These are phyloP conservation scores for Lasioglossum calceatum DNA, from an alignment of 2,888 invertebrate genomes.

Conservation along the genomic window DNA sequence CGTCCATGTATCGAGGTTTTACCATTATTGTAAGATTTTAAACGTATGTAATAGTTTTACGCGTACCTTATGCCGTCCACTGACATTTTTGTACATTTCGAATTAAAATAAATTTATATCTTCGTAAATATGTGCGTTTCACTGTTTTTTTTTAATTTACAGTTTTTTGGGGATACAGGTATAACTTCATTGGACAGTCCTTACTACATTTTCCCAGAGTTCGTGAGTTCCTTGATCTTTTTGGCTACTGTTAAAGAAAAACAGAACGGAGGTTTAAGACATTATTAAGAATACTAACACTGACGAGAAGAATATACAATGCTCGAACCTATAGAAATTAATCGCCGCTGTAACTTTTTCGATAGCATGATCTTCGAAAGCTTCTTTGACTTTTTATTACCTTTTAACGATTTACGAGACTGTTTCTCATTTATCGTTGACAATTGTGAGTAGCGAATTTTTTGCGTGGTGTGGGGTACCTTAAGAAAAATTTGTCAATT, in stretches of 20 bases:
- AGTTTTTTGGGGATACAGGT: background rate
- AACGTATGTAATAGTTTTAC: slow-evolving; percentile 60
- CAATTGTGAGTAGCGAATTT: background rate
- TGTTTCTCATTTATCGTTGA: background rate
- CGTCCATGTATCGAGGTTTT: slow-evolving; percentile 67
- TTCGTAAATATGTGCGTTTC: background rate
- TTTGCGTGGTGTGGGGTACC: background rate
- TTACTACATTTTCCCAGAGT: slow-evolving; percentile 75
- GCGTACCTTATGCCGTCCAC: slow-evolving; percentile 60
- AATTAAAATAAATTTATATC: slow-evolving; percentile 57
- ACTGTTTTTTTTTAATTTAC: background rate
- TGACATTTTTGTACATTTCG: slow-evolving; percentile 57
- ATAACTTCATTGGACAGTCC: slow-evolving; percentile 2
- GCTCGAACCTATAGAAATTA: slow-evolving; percentile 42
- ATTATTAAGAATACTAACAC: background rate
- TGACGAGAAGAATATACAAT: background rate
- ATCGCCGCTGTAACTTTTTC: slow-evolving; percentile 26
- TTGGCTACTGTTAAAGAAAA: slow-evolving; percentile 57
- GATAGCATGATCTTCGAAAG: slow-evolving; percentile 24
- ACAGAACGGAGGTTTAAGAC: background rate
- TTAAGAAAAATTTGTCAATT: background rate
- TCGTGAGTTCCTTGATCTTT: slow-evolving; percentile 74
- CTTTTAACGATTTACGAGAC: background rate
- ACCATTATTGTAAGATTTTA: slow-evolving; percentile 42
- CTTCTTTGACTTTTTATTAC: background rate